Base-by-base conservation (phyloP, 2,797 vertebrate genomes). In the Xerus rutilus region DNA sequence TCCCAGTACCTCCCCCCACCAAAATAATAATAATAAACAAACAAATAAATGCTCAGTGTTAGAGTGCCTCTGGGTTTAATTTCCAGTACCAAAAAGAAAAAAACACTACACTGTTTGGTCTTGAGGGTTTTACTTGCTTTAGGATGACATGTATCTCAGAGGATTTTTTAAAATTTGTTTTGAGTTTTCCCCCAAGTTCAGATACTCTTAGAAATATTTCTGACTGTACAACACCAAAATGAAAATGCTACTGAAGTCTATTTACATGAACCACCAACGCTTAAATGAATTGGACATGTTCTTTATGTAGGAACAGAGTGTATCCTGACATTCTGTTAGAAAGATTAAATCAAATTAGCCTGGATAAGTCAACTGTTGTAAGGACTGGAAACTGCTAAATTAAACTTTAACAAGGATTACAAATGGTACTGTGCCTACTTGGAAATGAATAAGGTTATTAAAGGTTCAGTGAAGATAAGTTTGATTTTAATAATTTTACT, bases 331-430 rank as follows among this genome's bases (percentile, higher is more conserved):
- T 94, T 95, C 6, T 14, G 47, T 92, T 97, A 49, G 64, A 88
- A 94, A 92, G 81, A 96, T 90, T 95, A 96, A 95, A 95, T 97
- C 86, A 85, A 97, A 97, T 97, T 97, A 97, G 54, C 43, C 64
- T 86, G 57, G 39, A 89, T 85, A 97, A 97, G 77, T 92, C 84
- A 91, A 85, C 81, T 95, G 35, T 90, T 95, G 82, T 32, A 94
- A 94, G 72, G 69, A 94, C 30, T 73, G 72, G 57, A 91, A 96
- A 92, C 79, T 93, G 79, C 52, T 94, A 93, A 95, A 97, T 97
- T 95, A 95, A 97, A 91, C 59, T 73, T 96, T 72, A 85, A 89
- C 45, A 92, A 72, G 67, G 95, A 39, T 93, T 96, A 95, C n/a
- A 95, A 96, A 95, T 91, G 85, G 57, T 47, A 69, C 70, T 86